Evolutionary conservation across 2,888 invertebrate species (phyloP), one percentile per base, ranked within the genome.

Genomic region (Ochlodes sylvanus): DNA sequence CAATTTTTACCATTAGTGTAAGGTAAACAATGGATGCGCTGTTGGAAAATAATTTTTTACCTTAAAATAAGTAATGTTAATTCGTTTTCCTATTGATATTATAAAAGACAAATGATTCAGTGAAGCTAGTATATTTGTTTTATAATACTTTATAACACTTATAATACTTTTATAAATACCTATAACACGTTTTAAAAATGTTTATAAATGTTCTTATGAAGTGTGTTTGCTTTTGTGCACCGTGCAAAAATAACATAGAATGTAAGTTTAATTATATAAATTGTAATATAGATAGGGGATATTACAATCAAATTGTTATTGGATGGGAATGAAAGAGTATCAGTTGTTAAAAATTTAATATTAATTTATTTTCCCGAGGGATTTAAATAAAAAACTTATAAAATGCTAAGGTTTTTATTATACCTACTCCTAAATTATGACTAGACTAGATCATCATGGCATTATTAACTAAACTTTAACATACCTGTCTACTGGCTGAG

Each of bases 371-470:
- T 21, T 52, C 44, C 15, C 44, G 12, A 47, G 21, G 50, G 17
- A 63, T 38, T 54, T 54, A 63, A 63, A 63, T 54, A 63, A 63
- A 62, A 50, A 7, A 14, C 15, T 41, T 21, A 58, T 14, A 42
- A 42, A 42, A 58, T 58, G 14, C 6, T 21, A 42, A 14, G 21
- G 52, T 52, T 17, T 63, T 52, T 14, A 52, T 52, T 62, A 50
- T 12, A 10, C 15, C 38, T 63, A 52, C 17, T 42, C 58, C 42
- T 42, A 58, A 21, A 41, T 61, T 52, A 63, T 63, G 62, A 63
- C 62, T 63, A 63, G 62, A 54, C n/a, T 4, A 27, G 27, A n/a
- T n/a, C 42, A 44, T 44, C 7, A 15, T 44, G n/a, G 9, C 2
- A n/a, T 15, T 44, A 5, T 44, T n/a, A n/a, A n/a, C n/a, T n/a